phyloP scores from a whole-genome alignment of 2,113 vertebrate species.

The Rhinolophus ferrumequinum region DNA sequence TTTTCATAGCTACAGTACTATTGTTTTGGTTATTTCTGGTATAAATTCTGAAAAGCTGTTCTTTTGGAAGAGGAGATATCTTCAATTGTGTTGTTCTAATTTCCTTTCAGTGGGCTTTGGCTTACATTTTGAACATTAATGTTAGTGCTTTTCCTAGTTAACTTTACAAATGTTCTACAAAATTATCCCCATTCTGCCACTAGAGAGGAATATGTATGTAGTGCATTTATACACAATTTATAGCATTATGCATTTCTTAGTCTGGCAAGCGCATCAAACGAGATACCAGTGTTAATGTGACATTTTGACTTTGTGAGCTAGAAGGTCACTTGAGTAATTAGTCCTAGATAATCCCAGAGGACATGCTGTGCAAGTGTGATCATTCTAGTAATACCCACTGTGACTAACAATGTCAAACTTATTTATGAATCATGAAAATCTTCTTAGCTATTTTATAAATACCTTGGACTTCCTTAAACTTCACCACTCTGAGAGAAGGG shows the following conservation, averaged over 20 bases:
- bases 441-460: neutral
- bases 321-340: conserved; percentile 72
- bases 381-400: neutral
- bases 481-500: neutral
- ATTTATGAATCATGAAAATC: conserved; percentile 36
- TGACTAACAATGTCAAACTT: neutral
- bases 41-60: neutral
- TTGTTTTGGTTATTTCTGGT: neutral
- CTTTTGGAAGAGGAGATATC: neutral
- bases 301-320: conserved; percentile 56
- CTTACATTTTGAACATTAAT: neutral
- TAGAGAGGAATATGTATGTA: neutral
- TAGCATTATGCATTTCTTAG: neutral
- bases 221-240: neutral
- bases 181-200: neutral
- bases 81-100: neutral
- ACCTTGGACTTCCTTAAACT: neutral
- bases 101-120: neutral
- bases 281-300: conserved; percentile 55
- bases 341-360: conserved; percentile 45
- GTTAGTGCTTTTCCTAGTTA: neutral
- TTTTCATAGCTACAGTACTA: neutral
- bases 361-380: conserved; percentile 40
- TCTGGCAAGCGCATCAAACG: conserved; percentile 18
- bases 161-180: neutral